Evolutionary conservation across 2,113 vertebrate species (phyloP).

Genomic region (Gallinago paraguaiae): DNA sequence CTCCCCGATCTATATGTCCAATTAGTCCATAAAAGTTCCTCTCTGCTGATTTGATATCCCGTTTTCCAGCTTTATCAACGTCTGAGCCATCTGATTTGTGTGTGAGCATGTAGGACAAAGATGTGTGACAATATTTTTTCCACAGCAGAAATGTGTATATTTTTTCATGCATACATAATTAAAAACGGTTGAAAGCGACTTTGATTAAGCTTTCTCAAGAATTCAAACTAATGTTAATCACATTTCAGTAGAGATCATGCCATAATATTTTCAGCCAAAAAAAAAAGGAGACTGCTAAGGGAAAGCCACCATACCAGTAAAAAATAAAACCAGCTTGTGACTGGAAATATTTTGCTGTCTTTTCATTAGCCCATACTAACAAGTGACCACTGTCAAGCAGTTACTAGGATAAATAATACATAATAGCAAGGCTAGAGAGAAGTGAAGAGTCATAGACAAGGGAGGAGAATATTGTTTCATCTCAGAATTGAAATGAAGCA

Average conservation of each 20-base stretch:
- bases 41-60: conserved; percentile 29
- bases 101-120: neutral
- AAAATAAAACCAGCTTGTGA: neutral
- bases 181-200: conserved; percentile 53
- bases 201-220: conserved; percentile 60
- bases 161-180: conserved; percentile 62
- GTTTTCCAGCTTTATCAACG: neutral
- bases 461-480: conserved; percentile 53
- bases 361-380: neutral
- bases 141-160: conserved; percentile 14
- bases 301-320: neutral
- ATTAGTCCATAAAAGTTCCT: conserved; percentile 24
- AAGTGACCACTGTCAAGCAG: conserved; percentile 42
- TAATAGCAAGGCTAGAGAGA: conserved; percentile 16
- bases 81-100: conserved; percentile 42
- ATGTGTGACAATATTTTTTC: conserved; percentile 24
- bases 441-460: conserved; percentile 29
- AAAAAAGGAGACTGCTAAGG: neutral
- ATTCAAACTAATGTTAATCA: conserved; percentile 59
- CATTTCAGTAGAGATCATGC: conserved; percentile 25
- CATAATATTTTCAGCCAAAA: conserved; percentile 11
- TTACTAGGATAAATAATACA: conserved; percentile 45
- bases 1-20: conserved; percentile 1
- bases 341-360: conserved; percentile 18
- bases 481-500: conserved; percentile 32